Base-by-base conservation (phyloP, 23 tunicate genomes). In the Ciona savignyi region DNA sequence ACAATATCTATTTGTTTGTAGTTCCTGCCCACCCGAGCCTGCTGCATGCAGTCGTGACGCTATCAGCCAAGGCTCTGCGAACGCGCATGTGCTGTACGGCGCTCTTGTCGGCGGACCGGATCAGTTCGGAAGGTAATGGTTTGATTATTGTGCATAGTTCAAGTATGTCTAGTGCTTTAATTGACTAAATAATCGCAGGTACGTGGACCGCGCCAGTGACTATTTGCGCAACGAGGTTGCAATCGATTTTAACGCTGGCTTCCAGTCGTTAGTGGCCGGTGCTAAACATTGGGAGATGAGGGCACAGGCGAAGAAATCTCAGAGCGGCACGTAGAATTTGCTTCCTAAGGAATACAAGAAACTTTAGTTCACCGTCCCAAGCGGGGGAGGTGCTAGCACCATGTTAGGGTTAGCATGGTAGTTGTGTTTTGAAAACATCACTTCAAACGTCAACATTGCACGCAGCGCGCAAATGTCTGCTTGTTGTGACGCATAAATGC, bases 141-240 rank as follows among this genome's bases (percentile, higher is more conserved):
- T 15, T 21, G 21, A 51, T 51, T 51, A 21, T 15, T 15, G 20
- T 21, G 62, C 62, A 51, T 21, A 51, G 19, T 15, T 51, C 21
- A 51, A 15, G 19, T 15, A 15, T 15, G 21, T 15, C 21, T 51
- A 21, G 21, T 51, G 62, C 19, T 21, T 19, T 21, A 21, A 15
- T 51, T 19, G 21, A 51, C 62, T 51, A 21, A 15, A 51, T 15
- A 15, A 21, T 51, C 21, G 19, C 68, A 64, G 68, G 22, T 64
- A 64, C n/a, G 27, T 64, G 28, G 68, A 64, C 68, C 68, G 68
- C 6, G 68, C 68, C 11, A 64, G 68, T 23, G 68, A 64, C 28
- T 64, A 64, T 23, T 9, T 64, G 6, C 68, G 68, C 6, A 64
- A 64, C n/a, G 28, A 64, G 9, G 68, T 64, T 24, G 28, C 28